Percentiles rank a stretch among this genome's conserved stretches.
phyloP scores from a whole-genome alignment of 2,797 vertebrate species.

The Helostoma temminkii region DNA sequence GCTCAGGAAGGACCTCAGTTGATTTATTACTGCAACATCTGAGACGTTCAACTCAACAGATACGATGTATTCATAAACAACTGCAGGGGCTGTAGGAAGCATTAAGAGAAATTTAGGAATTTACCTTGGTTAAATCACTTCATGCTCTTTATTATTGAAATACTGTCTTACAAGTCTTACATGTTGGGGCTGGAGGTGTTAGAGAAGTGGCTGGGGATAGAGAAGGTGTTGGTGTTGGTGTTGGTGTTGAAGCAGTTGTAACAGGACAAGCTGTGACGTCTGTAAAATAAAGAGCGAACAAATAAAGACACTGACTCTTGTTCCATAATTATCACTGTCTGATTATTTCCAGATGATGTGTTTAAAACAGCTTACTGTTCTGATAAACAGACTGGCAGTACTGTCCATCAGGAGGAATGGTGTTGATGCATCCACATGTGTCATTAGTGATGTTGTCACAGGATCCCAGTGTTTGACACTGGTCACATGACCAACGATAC shows the following conservation, averaged over 20 bases:
- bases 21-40: constrained; percentile 12
- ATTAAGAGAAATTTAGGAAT: too few species aligned
- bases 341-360: too few species aligned
- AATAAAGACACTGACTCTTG: too few species aligned
- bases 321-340: too few species aligned
- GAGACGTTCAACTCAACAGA: constrained; percentile 47
- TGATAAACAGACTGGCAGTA: constrained; percentile 72
- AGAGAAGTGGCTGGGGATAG: background rate
- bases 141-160: too few species aligned
- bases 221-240: too few species aligned
- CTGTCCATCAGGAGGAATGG: constrained; percentile 66
- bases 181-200: constrained; percentile 2
- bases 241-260: too few species aligned
- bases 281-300: background rate
- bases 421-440: constrained; percentile 76
- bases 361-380: background rate
- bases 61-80: constrained; percentile 29
- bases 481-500: constrained; percentile 79
- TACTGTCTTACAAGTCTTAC: too few species aligned
- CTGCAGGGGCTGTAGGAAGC: constrained; percentile 10
- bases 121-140: too few species aligned
- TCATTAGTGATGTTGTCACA: constrained; percentile 51
- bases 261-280: constrained; percentile 14
- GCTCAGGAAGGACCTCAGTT: constrained; percentile 37
- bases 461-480: constrained; percentile 66